phyloP scores from a whole-genome alignment of 2,888 invertebrate genomes.

The Allygus modestus region DNA sequence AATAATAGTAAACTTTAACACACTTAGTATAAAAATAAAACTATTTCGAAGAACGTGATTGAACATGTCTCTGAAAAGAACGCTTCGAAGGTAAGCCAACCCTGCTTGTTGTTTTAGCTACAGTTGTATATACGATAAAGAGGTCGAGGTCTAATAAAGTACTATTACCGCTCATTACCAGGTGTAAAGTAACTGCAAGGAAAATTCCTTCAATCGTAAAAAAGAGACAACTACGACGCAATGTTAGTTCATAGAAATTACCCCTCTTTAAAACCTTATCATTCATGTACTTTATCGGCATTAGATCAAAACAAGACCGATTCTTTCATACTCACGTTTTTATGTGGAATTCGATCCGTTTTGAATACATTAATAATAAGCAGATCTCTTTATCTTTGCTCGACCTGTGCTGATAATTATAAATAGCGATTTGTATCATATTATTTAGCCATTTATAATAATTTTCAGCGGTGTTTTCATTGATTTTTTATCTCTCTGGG shows the following conservation, averaged over 20 bases:
- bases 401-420: neutral
- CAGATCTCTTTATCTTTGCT: slow-evolving; percentile 19
- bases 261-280: neutral
- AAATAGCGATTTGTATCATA: slow-evolving; percentile 4
- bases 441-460: slow-evolving; percentile 33
- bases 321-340: slow-evolving; percentile 16
- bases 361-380: slow-evolving; percentile 16
- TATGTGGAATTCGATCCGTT: slow-evolving; percentile 7
- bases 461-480: slow-evolving; percentile 43
- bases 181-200: neutral
- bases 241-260: neutral
- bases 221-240: neutral
- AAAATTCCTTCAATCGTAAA: neutral
- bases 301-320: slow-evolving; percentile 24
- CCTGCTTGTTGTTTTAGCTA: no score
- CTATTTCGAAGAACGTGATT: no score
- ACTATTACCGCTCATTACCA: neutral
- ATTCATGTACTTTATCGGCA: slow-evolving; percentile 4
- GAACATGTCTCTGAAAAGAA: no score
- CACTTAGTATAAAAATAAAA: no score
- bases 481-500: slow-evolving; percentile 9
- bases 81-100: no score
- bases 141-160: neutral
- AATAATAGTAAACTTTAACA: no score
- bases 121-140: neutral